Evolutionary conservation across 2,113 vertebrate species (phyloP), one percentile per base, ranked within the genome.

Genomic region (Lynx canadensis): DNA sequence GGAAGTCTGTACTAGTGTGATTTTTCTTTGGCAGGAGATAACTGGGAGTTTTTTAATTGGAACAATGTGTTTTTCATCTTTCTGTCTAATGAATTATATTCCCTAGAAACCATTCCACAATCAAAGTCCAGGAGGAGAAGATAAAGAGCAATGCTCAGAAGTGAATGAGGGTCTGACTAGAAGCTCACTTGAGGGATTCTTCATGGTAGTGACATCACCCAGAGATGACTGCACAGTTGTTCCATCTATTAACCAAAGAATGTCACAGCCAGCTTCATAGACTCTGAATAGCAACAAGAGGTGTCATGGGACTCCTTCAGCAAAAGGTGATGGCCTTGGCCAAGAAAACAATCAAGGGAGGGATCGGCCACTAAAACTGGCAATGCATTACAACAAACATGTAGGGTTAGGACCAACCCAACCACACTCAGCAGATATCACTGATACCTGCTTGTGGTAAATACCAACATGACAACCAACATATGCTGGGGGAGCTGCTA

Each of bases 1-100:
- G 27, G 74, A 78, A 78, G 41, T 48, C 48, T 31, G 27, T 48
- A 31, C 41, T 48, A 71, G 36, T 38, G 14, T 15, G 84, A 36
- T 69, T 66, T 91, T 92, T 90, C 78, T 93, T 79, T 91, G 50
- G 74, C 41, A 66, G 27, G 16, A 95, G 57, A 89, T 80, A 16
- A 38, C 13, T 90, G 45, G 25, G 1, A 33, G 18, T 71, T 90
- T n/a, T 66, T 95, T 91, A 29, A 65, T 83, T 80, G 63, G 52
- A 60, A 74, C 27, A 60, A 63, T 55, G 21, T 80, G 31, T 25
- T 87, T 89, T 95, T 88, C 48, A n/a, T 82, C 85, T 92, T 87
- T 50, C 87, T 97, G 63, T 23, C 27, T 41, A 87, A 50, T 50
- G 55, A 68, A 76, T 57, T 60, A 69, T 50, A 55, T 55, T 92